Evolutionary conservation across 2,797 vertebrate genomes (phyloP), one percentile per base, ranked within the genome.

Genomic region (Scolopax rusticola): DNA sequence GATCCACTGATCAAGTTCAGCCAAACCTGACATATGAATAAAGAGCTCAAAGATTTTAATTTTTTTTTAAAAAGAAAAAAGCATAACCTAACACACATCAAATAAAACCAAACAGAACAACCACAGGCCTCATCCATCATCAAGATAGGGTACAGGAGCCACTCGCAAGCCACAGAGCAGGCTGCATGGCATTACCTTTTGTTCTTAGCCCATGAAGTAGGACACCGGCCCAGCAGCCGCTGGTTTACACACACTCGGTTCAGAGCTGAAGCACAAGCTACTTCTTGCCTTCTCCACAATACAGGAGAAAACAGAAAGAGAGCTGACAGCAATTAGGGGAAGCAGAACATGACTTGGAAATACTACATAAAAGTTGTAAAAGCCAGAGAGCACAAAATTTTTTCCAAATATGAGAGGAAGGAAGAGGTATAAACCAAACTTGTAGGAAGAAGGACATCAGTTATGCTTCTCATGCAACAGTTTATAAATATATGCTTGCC

Each of bases 401-500:
- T 53, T 80, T 67, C 38, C 40, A 33, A 33, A 63, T 11, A 12
- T 9, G 14, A 87, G 15, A 50, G 18, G 13, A 68, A 74, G 30
- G 6, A 61, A 70, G 15, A 33, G 9, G 12, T 65, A 2, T 3
- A 18, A 53, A 7, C 48, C 17, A 64, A 14, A 25, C 59, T 12
- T 53, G 27, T 30, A 65, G 50, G 33, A 57, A 67, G 5, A 32
- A 65, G 30, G 19, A 54, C 6, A 7, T 74, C 41, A 74, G 15
- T 51, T 59, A 21, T 11, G 19, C 27, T 63, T 36, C 16, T 67
- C 32, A 3, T 11, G 2, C 11, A 67, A 41, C 10, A 48, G 10
- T 56, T 27, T 38, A 18, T 25, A 19, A 1, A 0, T 48, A 41
- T 4, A 11, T 6, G 38, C 2, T 2, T 50, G 13, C 4, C 8